Conservation (phyloP, 2,113 vertebrate genomes). For the Chinchilla lanigera region DNA sequence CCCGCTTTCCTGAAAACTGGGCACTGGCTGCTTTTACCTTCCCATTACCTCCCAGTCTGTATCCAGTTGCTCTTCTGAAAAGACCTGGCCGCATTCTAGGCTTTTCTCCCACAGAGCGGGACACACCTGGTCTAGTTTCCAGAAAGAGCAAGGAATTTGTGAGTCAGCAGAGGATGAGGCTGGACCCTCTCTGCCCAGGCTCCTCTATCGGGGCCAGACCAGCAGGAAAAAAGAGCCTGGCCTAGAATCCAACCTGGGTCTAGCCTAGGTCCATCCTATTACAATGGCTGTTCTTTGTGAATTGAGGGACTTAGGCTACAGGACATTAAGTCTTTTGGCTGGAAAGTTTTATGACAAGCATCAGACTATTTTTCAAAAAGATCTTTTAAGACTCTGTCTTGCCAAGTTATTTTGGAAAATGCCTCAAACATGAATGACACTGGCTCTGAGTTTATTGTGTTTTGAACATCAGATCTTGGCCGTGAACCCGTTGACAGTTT, state of each 20-base stretch:
- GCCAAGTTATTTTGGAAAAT: conserved; percentile 43
- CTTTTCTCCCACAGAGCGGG: neutral
- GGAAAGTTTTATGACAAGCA: neutral
- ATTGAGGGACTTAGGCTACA: neutral
- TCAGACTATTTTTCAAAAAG: neutral
- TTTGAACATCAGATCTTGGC: neutral
- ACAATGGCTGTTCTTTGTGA: neutral
- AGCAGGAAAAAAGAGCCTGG: too few relatives aligned
- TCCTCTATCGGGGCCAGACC: neutral
- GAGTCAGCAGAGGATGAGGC: neutral
- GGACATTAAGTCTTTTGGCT: conserved; percentile 7
- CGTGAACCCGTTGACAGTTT: neutral
- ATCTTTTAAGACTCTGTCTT: neutral
- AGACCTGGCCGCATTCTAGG: neutral
- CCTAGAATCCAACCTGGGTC: neutral
- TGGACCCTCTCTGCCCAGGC: neutral
- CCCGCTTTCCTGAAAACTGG: neutral
- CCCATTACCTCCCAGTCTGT: neutral
- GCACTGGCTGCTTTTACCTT: neutral
- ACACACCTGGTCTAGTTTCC: neutral
- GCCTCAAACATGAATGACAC: neutral
- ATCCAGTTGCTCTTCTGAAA: conserved; percentile 53
- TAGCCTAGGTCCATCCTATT: neutral
- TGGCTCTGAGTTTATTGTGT: neutral
- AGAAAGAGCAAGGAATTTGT: neutral